A percentile compares a stretch with the other conserved stretches of the same genome.
These are phyloP conservation scores for Schizopygopsis pylzovi DNA, from an alignment of 2,797 vertebrate species.

Conservation along the genomic window DNA sequence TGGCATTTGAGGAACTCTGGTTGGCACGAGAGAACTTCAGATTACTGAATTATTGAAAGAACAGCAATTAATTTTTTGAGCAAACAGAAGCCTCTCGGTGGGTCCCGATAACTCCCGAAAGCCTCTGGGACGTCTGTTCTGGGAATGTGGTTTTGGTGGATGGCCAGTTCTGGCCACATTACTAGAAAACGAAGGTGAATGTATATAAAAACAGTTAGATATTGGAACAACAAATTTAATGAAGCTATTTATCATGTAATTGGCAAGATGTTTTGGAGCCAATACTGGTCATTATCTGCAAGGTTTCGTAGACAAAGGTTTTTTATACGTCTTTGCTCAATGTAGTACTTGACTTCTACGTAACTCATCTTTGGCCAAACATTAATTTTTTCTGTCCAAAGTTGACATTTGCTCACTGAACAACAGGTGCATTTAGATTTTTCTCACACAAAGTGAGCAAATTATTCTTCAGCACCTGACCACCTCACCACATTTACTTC, in stretches of 20 bases:
- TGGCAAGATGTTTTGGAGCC: neutral
- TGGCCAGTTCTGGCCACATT: conserved; percentile 1
- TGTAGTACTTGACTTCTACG: neutral
- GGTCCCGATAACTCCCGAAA: neutral
- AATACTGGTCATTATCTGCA: neutral
- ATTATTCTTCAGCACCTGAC: neutral
- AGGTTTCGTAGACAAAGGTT: neutral
- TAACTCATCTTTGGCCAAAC: conserved; percentile 1
- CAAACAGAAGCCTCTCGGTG: neutral
- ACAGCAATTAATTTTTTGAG: neutral
- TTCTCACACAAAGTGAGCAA: neutral
- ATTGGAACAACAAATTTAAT: neutral
- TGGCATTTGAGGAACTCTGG: conserved; percentile 16
- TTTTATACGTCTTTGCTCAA: neutral
- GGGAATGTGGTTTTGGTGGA: conserved; percentile 14
- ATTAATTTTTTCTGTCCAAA: neutral
- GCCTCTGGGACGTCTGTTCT: neutral
- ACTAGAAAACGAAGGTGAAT: neutral
- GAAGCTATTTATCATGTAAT: neutral
- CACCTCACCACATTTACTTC: neutral
- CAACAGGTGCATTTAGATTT: neutral
- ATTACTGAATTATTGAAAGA: conserved; percentile 27
- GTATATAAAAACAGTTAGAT: neutral
- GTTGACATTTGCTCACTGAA: neutral
- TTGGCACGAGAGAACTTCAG: neutral